Conservation (phyloP, 2,888 invertebrate species). For the Phaonia tiefii region DNA sequence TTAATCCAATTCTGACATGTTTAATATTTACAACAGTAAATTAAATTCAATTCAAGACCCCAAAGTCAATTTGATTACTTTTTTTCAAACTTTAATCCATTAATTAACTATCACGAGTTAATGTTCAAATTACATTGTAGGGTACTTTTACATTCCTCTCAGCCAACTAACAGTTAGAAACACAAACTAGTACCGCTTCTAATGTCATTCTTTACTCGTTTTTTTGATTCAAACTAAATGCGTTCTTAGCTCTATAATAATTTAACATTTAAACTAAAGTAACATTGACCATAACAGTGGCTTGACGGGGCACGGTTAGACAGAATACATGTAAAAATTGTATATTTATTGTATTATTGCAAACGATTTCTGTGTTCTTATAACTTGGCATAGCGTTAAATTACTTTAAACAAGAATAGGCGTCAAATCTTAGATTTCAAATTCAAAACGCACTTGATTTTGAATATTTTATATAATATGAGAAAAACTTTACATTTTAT, state of each 20-base stretch:
- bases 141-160: neutral
- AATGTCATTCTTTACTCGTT: constrained; percentile 21
- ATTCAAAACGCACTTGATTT: constrained; percentile 62
- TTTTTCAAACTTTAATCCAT: too few relatives aligned
- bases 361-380: constrained; percentile 28
- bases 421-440: neutral
- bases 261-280: constrained; percentile 41
- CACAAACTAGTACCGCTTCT: neutral
- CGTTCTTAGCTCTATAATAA: constrained; percentile 20
- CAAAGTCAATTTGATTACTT: too few relatives aligned
- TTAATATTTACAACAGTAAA: too few relatives aligned
- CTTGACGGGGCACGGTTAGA: constrained; percentile 19
- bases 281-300: constrained; percentile 66
- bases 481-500: constrained; percentile 15
- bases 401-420: constrained; percentile 26
- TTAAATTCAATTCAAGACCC: too few relatives aligned
- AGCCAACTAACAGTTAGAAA: neutral
- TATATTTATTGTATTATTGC: constrained; percentile 22
- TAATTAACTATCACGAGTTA: too few relatives aligned
- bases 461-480: constrained; percentile 36
- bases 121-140: neutral
- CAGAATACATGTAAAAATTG: constrained; percentile 21
- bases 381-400: constrained; percentile 50
- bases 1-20: too few relatives aligned
- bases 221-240: constrained; percentile 24